Conservation (phyloP, 2,113 vertebrate species). For the Eidolon helvum region DNA sequence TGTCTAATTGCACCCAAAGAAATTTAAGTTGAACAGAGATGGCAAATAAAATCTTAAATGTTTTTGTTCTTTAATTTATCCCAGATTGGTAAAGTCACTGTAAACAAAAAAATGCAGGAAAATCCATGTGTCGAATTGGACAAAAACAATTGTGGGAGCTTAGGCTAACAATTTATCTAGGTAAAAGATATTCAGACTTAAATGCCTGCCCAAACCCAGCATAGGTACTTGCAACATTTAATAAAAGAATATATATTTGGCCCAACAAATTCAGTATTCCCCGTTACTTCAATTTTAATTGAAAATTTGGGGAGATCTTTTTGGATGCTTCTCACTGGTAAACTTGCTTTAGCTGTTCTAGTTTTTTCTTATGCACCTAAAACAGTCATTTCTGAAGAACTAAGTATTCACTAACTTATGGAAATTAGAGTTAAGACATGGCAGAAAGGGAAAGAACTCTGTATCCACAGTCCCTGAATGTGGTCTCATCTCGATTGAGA, state of each 20-base stretch:
- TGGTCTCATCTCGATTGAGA: neutral
- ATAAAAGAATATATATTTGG: neutral
- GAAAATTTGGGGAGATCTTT: neutral
- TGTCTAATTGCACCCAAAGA: neutral
- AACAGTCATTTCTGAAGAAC: neutral
- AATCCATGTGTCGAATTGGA: neutral
- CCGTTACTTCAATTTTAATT: neutral
- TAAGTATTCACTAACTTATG: neutral
- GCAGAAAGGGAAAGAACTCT: neutral
- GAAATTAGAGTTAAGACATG: neutral
- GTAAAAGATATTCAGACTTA: neutral
- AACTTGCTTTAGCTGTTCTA: neutral
- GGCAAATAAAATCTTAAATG: neutral
- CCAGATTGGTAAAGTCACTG: neutral
- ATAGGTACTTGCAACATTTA: neutral
- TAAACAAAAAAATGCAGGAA: neutral
- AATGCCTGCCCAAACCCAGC: neutral
- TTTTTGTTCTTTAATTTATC: neutral
- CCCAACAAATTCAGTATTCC: neutral
- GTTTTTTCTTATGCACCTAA: neutral
- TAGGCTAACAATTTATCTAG: neutral
- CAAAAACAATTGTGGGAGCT: neutral
- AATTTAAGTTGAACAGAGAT: neutral
- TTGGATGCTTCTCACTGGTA: neutral
- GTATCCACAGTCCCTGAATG: neutral